These are phyloP conservation scores for Gymnothorax reevesii DNA, from an alignment of 2,797 vertebrate genomes.

Conservation along the genomic window DNA sequence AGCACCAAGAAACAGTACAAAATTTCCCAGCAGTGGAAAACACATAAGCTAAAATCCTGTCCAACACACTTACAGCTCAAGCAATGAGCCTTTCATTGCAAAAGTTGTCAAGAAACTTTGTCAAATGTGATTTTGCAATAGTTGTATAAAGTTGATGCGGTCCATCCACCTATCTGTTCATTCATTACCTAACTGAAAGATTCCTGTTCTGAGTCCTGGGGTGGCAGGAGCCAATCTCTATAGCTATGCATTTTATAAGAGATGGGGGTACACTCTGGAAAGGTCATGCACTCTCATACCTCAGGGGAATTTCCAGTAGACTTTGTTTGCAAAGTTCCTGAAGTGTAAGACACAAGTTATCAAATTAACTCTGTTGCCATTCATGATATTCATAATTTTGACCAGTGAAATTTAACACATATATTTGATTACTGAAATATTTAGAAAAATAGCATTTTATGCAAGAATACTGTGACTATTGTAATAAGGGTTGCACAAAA, in stretches of 20 bases:
- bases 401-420: not conserved
- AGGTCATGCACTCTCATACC: too few relatives aligned
- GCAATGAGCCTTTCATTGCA: slow-evolving; percentile 53
- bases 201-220: too few relatives aligned
- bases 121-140: slow-evolving; percentile 37
- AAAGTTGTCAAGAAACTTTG: slow-evolving; percentile 50
- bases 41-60: slow-evolving; percentile 45
- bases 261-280: too few relatives aligned
- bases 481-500: too few relatives aligned
- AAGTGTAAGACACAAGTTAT: not conserved
- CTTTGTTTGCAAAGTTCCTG: too few relatives aligned
- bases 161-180: not conserved
- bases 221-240: too few relatives aligned
- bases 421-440: not conserved
- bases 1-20: slow-evolving; percentile 61
- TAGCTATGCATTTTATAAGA: too few relatives aligned
- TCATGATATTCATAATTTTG: not conserved
- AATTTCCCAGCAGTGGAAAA: slow-evolving; percentile 20
- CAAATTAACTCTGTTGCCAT: not conserved
- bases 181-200: too few relatives aligned
- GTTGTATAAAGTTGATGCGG: not conserved
- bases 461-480: too few relatives aligned
- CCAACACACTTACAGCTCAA: slow-evolving; percentile 64
- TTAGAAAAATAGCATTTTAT: too few relatives aligned
- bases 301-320: not conserved